These are phyloP conservation scores for Chionis minor DNA, from an alignment of 2,113 vertebrate species.

Conservation along the genomic window DNA sequence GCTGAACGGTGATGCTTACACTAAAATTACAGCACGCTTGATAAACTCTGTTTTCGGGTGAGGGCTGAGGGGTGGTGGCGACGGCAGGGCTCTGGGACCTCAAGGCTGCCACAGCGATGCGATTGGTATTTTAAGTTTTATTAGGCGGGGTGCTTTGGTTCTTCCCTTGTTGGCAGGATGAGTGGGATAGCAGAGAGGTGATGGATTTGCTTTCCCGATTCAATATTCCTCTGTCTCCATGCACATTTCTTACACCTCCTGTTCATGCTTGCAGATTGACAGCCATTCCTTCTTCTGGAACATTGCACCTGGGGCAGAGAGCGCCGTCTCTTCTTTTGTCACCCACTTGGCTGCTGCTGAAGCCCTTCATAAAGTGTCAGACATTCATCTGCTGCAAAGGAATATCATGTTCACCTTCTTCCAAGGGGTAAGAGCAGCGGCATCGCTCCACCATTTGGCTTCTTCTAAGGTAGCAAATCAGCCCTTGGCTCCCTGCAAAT, in stretches of 20 bases:
- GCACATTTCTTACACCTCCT: background rate
- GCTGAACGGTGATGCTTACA: background rate
- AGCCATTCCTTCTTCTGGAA: constrained; percentile 95
- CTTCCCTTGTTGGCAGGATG: background rate
- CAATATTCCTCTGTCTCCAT: background rate
- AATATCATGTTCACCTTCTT: constrained; percentile 93
- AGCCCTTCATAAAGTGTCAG: constrained; percentile 76
- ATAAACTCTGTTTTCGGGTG: background rate
- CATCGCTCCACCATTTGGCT: background rate
- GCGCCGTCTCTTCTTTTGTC: constrained; percentile 82
- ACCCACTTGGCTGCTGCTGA: constrained; percentile 87
- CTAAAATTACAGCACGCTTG: accelerated
- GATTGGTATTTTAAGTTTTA: background rate
- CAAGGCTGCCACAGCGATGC: background rate
- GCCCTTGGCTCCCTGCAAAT: background rate
- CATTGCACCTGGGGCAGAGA: constrained; percentile 85
- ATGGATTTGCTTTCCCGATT: background rate
- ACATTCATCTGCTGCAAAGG: constrained; percentile 50
- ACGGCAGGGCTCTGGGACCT: background rate
- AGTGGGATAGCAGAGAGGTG: too few species aligned
- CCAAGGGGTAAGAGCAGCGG: constrained; percentile 83
- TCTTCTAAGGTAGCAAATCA: background rate
- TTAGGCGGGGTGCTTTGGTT: background rate
- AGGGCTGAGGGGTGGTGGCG: background rate
- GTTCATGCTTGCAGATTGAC: constrained; percentile 78